These are phyloP conservation scores for Arbacia lixula DNA, from an alignment of 53 echinoderm and acorn worm genomes.

Conservation along the genomic window DNA sequence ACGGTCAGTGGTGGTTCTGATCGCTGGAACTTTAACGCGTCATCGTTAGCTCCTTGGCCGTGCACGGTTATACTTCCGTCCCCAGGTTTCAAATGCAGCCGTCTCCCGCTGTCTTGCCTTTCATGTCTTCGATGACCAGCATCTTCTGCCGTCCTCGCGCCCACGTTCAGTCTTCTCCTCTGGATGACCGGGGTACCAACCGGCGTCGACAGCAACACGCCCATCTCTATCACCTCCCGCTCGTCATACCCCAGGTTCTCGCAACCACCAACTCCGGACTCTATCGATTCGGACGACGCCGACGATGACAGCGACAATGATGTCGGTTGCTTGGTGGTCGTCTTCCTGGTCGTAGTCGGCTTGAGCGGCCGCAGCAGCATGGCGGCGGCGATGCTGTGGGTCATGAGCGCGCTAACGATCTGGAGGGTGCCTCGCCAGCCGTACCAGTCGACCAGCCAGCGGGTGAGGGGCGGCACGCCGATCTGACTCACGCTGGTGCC, in stretches of 20 bases:
- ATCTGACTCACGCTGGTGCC: slow-evolving; percentile 41
- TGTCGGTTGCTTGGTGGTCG: no score
- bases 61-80: not conserved
- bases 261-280: no score
- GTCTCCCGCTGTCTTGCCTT: not conserved
- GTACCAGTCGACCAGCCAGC: slow-evolving; percentile 5
- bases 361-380: slow-evolving; percentile 8
- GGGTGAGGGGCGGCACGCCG: slow-evolving; percentile 31
- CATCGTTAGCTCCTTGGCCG: not conserved
- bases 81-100: slow-evolving; percentile 11
- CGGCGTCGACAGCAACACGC: slow-evolving; percentile 22
- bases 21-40: not conserved
- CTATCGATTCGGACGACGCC: no score
- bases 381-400: slow-evolving; percentile 27
- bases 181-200: slow-evolving; percentile 20
- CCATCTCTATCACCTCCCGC: not conserved
- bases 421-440: slow-evolving; percentile 39
- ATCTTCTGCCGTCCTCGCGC: not conserved
- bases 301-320: no score
- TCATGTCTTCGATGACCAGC: not conserved
- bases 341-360: not conserved
- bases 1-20: not conserved
- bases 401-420: slow-evolving; percentile 23
- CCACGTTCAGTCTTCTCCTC: no score
- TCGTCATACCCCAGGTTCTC: not conserved